Conservation (phyloP, 2,888 invertebrate genomes). For the Drosophila anomelani region DNA sequence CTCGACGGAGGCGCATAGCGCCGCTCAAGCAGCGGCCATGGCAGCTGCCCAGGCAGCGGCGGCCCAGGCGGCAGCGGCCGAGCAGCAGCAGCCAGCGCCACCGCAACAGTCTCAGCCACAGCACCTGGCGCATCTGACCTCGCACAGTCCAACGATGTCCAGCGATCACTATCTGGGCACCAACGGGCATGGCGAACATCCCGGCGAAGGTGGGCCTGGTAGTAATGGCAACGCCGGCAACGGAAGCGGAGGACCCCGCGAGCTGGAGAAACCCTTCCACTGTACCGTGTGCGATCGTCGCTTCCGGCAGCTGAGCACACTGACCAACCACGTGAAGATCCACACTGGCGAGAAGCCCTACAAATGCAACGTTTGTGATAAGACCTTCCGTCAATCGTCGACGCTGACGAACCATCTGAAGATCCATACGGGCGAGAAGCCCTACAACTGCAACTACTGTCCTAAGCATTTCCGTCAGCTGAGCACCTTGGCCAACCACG, state of each 20-base stretch:
- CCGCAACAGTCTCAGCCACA: constrained; percentile 54
- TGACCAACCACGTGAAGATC: constrained; percentile 85
- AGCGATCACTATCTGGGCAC: constrained; percentile 70
- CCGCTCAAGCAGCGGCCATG: constrained; percentile 83
- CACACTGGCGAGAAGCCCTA: constrained; percentile 85
- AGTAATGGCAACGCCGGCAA: constrained; percentile 60
- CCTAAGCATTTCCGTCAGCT: constrained; percentile 85
- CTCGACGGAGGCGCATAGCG: constrained; percentile 82
- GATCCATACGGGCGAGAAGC: constrained; percentile 85
- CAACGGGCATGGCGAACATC: constrained; percentile 73
- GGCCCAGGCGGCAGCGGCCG: constrained; percentile 82
- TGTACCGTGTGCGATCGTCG: constrained; percentile 85
- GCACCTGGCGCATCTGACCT: constrained; percentile 79
- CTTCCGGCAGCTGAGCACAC: constrained; percentile 84
- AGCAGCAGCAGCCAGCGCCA: constrained; percentile 67
- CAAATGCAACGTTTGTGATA: constrained; percentile 85
- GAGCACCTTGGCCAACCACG: constrained; percentile 85
- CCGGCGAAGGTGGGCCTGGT: constrained; percentile 58
- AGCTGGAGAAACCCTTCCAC: constrained; percentile 84
- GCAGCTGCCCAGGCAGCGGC: constrained; percentile 84
- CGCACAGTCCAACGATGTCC: constrained; percentile 76
- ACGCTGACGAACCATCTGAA: constrained; percentile 85
- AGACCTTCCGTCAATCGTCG: constrained; percentile 85
- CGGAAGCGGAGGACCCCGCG: constrained; percentile 56
- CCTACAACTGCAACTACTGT: constrained; percentile 84